Conservation (phyloP, 2,888 invertebrate genomes). For the Syritta pipiens region DNA sequence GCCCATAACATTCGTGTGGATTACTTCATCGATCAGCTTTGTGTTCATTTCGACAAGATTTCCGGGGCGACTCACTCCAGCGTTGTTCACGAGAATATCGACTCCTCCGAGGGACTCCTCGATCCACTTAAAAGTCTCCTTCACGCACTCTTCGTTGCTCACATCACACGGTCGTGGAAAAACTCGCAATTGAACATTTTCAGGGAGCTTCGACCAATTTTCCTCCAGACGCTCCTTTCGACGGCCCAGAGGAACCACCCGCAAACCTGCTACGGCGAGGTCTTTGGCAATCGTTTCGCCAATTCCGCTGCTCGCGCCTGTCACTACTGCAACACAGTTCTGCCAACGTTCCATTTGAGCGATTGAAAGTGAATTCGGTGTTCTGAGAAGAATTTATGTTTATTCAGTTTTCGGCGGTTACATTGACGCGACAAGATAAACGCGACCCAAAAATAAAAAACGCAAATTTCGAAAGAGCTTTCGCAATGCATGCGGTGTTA, state of each 20-base stretch:
- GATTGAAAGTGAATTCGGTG: too few relatives aligned
- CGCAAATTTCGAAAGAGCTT: too few relatives aligned
- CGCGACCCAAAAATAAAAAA: too few relatives aligned
- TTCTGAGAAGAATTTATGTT: too few relatives aligned
- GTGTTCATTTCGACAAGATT: constrained; percentile 74
- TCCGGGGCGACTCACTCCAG: constrained; percentile 79
- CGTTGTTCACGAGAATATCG: constrained; percentile 83
- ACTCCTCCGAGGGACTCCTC: constrained; percentile 81
- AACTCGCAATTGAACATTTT: background rate
- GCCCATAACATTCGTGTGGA: constrained; percentile 80
- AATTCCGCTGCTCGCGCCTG: constrained; percentile 85
- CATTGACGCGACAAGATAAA: too few relatives aligned
- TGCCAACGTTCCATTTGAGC: constrained; percentile 77
- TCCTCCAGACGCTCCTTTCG: constrained; percentile 41
- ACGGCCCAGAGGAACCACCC: constrained; percentile 81
- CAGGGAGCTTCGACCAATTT: constrained; percentile 1
- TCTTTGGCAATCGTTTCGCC: constrained; percentile 80
- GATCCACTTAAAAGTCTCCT: constrained; percentile 80
- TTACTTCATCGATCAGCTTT: constrained; percentile 73
- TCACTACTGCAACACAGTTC: constrained; percentile 82
- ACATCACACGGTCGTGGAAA: constrained; percentile 75
- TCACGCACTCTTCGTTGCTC: constrained; percentile 80
- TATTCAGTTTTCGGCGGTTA: too few relatives aligned
- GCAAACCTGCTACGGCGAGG: constrained; percentile 80
- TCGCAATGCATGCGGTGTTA: too few relatives aligned